These are phyloP conservation scores for Melikaiella ostensackeni DNA, from an alignment of 2,888 invertebrate genomes.

Conservation along the genomic window DNA sequence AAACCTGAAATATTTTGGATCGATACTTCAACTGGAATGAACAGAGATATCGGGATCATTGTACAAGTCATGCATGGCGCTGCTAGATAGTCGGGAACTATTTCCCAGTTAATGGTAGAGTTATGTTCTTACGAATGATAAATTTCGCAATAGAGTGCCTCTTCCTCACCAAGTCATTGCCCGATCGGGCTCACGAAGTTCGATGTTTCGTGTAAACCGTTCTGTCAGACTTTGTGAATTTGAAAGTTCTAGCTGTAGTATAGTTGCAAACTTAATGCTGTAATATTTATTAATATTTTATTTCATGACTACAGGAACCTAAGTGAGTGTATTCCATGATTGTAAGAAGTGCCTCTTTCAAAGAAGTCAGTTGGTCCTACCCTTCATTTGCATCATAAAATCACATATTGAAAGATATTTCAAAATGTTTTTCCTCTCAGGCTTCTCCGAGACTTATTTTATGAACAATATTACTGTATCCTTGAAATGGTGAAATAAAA, in stretches of 20 bases:
- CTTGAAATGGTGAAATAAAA: too few relatives aligned
- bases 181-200: not conserved
- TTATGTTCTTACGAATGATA: constrained; percentile 37
- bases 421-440: too few relatives aligned
- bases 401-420: too few relatives aligned
- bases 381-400: too few relatives aligned
- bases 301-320: too few relatives aligned
- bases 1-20: not conserved
- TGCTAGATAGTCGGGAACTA: not conserved
- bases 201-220: not conserved
- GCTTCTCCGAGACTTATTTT: too few relatives aligned
- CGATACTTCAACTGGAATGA: not conserved
- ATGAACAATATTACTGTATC: too few relatives aligned
- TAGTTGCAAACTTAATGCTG: too few relatives aligned
- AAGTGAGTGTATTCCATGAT: too few relatives aligned
- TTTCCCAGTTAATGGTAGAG: constrained; percentile 16
- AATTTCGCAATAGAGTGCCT: constrained; percentile 11
- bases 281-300: too few relatives aligned
- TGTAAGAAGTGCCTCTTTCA: too few relatives aligned
- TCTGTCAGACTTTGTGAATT: not conserved
- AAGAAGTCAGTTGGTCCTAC: too few relatives aligned
- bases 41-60: not conserved
- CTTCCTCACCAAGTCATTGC: not conserved
- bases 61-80: not conserved
- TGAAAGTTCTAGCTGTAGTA: not conserved